Conservation (phyloP, 1,140 invertebrate species). For the Bombus pascuorum region DNA sequence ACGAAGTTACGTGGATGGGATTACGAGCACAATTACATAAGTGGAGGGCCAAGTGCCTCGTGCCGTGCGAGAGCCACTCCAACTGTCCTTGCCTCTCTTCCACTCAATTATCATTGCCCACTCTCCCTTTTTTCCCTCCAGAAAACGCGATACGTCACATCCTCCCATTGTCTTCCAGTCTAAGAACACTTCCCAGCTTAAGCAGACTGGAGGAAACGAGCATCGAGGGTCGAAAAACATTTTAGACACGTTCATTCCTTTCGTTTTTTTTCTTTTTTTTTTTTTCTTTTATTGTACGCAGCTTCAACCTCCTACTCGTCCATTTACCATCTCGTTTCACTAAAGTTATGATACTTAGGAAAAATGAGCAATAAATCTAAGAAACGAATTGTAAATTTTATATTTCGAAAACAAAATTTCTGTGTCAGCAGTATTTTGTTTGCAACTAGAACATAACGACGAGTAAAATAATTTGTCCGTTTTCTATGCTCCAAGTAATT, state of each 20-base stretch:
- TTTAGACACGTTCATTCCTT: not conserved
- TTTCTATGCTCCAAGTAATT: not conserved
- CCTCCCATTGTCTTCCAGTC: constrained; percentile 42
- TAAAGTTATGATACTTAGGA: not conserved
- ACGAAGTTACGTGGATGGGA: constrained; percentile 61
- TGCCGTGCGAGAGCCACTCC: constrained; percentile 52
- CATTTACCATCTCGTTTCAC: not conserved
- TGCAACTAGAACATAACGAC: too few species aligned
- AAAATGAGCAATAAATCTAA: not conserved
- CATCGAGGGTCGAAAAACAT: constrained; percentile 1
- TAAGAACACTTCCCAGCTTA: constrained; percentile 15
- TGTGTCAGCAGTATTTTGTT: too few species aligned
- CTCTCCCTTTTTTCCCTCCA: constrained; percentile 11
- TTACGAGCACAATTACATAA: constrained; percentile 66
- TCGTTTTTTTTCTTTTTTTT: too few species aligned
- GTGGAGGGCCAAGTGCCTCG: constrained; percentile 50
- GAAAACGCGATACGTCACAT: constrained; percentile 60
- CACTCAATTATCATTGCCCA: constrained; percentile 43
- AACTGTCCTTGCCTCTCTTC: constrained; percentile 39
- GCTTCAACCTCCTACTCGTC: too few species aligned
- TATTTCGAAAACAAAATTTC: too few species aligned
- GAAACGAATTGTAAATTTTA: not conserved
- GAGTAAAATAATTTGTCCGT: too few species aligned
- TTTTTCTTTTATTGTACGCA: too few species aligned
- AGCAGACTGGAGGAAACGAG: constrained; percentile 3